These are phyloP conservation scores for Lasioglossum leucozonium DNA, from an alignment of 2,888 invertebrate species.

Conservation along the genomic window DNA sequence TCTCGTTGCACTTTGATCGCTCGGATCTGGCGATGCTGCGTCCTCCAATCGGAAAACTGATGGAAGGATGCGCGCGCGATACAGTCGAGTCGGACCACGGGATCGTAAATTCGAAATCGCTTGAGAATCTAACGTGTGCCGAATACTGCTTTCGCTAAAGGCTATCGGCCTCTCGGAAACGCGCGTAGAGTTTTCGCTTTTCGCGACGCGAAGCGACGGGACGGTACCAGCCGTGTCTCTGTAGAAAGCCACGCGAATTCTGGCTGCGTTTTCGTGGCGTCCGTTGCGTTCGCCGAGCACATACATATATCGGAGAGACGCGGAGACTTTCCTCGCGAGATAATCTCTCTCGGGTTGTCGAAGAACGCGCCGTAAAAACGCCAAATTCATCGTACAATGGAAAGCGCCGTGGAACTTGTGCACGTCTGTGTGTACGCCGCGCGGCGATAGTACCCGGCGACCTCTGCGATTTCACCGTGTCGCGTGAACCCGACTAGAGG, in stretches of 20 bases:
- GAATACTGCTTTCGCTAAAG: not conserved
- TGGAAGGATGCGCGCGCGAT: not conserved
- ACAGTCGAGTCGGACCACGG: not conserved
- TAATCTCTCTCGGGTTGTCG: not conserved
- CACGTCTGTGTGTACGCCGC: not conserved
- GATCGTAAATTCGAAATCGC: not conserved
- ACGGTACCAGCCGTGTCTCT: not conserved
- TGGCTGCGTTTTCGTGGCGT: not conserved
- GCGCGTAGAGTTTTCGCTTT: not conserved
- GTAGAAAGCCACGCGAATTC: not conserved
- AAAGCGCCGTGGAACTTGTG: conserved; percentile 30
- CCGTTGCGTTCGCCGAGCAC: conserved; percentile 5
- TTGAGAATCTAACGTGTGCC: not conserved
- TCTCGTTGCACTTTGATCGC: conserved; percentile 4
- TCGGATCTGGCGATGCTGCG: not conserved
- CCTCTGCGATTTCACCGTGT: conserved; percentile 67
- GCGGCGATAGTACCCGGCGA: conserved; percentile 34
- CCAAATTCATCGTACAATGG: conserved; percentile 43
- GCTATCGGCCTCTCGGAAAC: not conserved
- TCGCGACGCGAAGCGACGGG: not conserved
- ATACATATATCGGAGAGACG: not conserved
- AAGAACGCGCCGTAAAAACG: conserved; percentile 13
- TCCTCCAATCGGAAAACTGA: not conserved
- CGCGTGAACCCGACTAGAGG: conserved; percentile 47
- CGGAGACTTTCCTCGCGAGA: not conserved